Base-by-base conservation (phyloP, 35 echinoderm and acorn worm species). In the Holothuria glaberrima region DNA sequence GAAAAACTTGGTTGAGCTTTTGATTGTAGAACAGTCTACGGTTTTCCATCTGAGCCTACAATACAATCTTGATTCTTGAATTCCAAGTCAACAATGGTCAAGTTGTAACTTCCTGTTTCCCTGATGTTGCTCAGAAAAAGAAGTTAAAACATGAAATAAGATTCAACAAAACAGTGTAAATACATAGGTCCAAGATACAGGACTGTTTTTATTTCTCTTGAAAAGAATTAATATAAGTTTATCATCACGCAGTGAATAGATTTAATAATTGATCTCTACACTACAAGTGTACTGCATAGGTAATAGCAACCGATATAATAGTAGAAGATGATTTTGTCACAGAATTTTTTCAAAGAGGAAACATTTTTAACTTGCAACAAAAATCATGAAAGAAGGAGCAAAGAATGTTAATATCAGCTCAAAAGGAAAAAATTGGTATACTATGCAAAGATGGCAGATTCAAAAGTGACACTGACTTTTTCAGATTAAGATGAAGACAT, bases 221-320 rank as follows among this genome's bases (percentile, higher is more conserved):
- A 35, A 30, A 73, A 33, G 70, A 20, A 31, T 73, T 73, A 12
- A 31, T 35, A 73, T 20, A 30, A 33, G 30, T 73, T n/a, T n/a
- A n/a, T 20, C 19, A 33, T 73, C 30, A 73, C 36, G 32, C 36
- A 31, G 36, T 33, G 70, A 29, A 73, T 29, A 29, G 36, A 33
- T 33, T 30, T 73, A 33, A 73, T 73, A 5, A 73, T 73, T 33
- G 70, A 73, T 73, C 19, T 73, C 70, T 73, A 44, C 30, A 73
- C 70, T 73, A 73, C 70, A 73, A 31, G 19, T 73, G 44, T 73
- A 73, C 70, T 73, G 70, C 70, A 73, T 73, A 73, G 70, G 70
- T 73, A 29, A 73, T 73, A 30, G 30, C 70, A 73, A 73, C 70
- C 70, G 32, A 20, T 33, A 35, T 31, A 19, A 31, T 33, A n/a